Percentiles rank a stretch among this genome's conserved stretches.
phyloP scores from a whole-genome alignment of 2,797 vertebrate species.

The Oryzias dopingdopingensis region DNA sequence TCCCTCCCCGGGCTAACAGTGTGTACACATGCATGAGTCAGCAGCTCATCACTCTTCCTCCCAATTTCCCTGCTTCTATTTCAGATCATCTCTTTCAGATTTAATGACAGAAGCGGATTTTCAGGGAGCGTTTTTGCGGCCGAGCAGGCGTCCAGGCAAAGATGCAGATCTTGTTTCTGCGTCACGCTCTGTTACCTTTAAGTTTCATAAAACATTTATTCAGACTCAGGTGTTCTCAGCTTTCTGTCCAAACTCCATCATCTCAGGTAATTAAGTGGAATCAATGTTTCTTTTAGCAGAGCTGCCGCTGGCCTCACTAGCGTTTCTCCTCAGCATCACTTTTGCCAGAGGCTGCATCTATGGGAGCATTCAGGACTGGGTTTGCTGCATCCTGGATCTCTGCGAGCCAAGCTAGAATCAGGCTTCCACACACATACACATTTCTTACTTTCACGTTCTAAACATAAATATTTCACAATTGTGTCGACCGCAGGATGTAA shows the following conservation, averaged over 20 bases:
- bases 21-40: conserved; percentile 76
- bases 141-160: background rate
- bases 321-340: conserved; percentile 46
- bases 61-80: background rate
- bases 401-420: conserved; percentile 29
- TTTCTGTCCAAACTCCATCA: conserved; percentile 51
- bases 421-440: conserved; percentile 19
- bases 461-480: background rate
- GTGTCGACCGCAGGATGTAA: background rate
- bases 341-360: conserved; percentile 56
- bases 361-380: conserved; percentile 58
- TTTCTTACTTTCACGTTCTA: background rate
- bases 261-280: conserved; percentile 48
- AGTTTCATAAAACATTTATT: conserved; percentile 9
- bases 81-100: background rate
- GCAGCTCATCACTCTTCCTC: conserved; percentile 17
- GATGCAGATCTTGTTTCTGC: conserved; percentile 8
- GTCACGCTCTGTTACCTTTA: conserved; percentile 16
- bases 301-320: conserved; percentile 42
- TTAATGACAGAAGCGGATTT: background rate
- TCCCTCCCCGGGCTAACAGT: conserved; percentile 72
- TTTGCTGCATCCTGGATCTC: conserved; percentile 20
- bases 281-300: conserved; percentile 65
- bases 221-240: conserved; percentile 29
- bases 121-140: background rate